These are phyloP conservation scores for Acanthiza pusilla DNA, from an alignment of 2,797 vertebrate genomes.

Conservation along the genomic window DNA sequence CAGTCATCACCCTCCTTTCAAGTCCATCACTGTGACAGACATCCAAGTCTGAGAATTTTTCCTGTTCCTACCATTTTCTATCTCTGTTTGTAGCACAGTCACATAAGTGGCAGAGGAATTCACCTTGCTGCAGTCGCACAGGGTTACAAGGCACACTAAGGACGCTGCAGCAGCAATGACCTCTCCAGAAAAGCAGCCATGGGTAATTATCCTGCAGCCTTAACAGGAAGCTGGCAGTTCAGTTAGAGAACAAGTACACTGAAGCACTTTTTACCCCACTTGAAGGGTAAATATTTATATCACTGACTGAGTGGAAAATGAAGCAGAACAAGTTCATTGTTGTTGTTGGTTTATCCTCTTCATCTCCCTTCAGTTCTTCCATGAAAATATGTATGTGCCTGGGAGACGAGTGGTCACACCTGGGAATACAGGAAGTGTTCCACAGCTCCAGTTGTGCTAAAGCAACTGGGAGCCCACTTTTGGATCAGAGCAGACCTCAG, in stretches of 20 bases:
- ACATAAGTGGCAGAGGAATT: neutral
- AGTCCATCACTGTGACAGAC: neutral
- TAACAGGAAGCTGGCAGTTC: neutral
- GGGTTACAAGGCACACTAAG: neutral
- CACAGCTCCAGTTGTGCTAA: neutral
- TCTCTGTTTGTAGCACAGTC: neutral
- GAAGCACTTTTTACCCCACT: neutral
- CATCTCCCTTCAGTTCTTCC: neutral
- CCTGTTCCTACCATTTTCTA: neutral
- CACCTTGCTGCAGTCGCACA: neutral
- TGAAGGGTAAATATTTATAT: neutral
- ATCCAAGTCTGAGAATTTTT: neutral
- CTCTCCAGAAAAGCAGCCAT: neutral
- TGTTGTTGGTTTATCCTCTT: neutral
- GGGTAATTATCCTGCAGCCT: neutral
- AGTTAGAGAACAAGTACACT: neutral
- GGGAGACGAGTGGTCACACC: neutral
- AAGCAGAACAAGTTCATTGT: neutral
- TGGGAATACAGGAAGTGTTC: fast-evolving
- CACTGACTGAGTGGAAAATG: neutral
- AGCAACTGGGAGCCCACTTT: neutral
- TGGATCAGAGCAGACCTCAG: neutral
- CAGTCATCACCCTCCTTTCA: neutral
- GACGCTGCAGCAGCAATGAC: neutral
- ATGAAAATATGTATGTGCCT: neutral